Evolutionary conservation across 2,888 invertebrate species (phyloP).

Genomic region (Oligia strigilis): DNA sequence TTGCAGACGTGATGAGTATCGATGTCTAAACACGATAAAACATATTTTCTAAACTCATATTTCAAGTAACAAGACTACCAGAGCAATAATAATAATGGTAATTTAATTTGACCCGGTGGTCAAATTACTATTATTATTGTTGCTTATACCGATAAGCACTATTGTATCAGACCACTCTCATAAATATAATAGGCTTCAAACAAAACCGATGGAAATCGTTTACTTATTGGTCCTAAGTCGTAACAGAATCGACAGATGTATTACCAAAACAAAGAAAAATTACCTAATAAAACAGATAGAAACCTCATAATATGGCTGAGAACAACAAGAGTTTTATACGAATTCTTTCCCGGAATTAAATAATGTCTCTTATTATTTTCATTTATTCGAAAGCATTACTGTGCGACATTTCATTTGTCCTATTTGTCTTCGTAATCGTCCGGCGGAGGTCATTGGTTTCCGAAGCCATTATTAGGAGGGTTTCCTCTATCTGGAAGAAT

Average conservation of each 20-base stretch:
- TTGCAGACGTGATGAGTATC: background rate
- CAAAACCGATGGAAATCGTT: background rate
- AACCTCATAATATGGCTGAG: constrained; percentile 43
- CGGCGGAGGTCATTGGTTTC: constrained; percentile 48
- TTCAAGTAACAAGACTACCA: too few species aligned
- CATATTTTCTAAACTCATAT: too few species aligned
- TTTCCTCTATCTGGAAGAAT: too few species aligned
- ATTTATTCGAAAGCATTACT: constrained; percentile 53
- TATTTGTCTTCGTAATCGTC: constrained; percentile 56
- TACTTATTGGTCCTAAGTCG: background rate
- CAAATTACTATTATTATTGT: too few species aligned
- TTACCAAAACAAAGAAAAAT: constrained; percentile 38
- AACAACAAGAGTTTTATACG: constrained; percentile 58
- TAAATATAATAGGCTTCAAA: background rate
- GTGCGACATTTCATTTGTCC: constrained; percentile 43
- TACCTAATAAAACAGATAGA: constrained; percentile 32
- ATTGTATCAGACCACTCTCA: background rate
- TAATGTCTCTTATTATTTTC: constrained; percentile 56
- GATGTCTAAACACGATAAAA: background rate
- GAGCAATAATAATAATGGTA: too few species aligned
- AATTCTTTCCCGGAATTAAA: constrained; percentile 64
- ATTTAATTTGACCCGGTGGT: background rate
- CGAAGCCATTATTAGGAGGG: constrained; percentile 36
- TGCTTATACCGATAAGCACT: background rate
- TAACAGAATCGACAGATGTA: constrained; percentile 16